phyloP scores from a whole-genome alignment of 2,888 invertebrate species.

The Psylliodes chrysocephalus region DNA sequence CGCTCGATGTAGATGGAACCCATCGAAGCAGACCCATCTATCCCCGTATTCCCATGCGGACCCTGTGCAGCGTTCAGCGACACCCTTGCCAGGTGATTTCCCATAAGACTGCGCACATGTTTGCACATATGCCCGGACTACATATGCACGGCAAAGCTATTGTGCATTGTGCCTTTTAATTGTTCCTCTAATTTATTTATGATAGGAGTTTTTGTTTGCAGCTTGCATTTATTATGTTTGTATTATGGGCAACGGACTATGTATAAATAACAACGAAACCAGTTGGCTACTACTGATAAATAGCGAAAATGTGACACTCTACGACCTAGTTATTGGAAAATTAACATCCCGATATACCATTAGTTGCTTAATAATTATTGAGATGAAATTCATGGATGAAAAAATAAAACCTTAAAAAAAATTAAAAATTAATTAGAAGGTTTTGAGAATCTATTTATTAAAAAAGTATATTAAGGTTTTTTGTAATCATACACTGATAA shows the following conservation, averaged over 20 bases:
- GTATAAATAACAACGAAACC: too few species aligned
- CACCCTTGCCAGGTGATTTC: conserved; percentile 64
- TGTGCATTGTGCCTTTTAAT: conserved; percentile 60
- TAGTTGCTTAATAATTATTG: too few species aligned
- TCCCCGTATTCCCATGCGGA: conserved; percentile 57
- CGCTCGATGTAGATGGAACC: not conserved
- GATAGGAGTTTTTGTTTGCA: conserved; percentile 59
- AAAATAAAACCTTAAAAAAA: too few species aligned
- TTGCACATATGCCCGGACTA: conserved; percentile 64
- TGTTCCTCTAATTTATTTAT: conserved; percentile 65
- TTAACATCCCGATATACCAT: too few species aligned
- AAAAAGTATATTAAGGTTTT: too few species aligned
- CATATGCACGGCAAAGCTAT: conserved; percentile 51
- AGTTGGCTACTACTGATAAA: too few species aligned
- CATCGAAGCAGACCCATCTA: not conserved
- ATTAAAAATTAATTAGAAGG: too few species aligned
- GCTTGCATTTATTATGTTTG: conserved; percentile 41
- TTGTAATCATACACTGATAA: too few species aligned
- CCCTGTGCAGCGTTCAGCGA: conserved; percentile 32
- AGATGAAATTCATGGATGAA: too few species aligned
- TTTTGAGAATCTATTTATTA: too few species aligned
- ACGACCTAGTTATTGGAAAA: too few species aligned
- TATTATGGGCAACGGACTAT: not conserved
- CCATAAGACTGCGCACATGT: conserved; percentile 66
- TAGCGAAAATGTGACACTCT: too few species aligned